Conservation (phyloP, 2,113 vertebrate genomes). For the Sialia sialis region DNA sequence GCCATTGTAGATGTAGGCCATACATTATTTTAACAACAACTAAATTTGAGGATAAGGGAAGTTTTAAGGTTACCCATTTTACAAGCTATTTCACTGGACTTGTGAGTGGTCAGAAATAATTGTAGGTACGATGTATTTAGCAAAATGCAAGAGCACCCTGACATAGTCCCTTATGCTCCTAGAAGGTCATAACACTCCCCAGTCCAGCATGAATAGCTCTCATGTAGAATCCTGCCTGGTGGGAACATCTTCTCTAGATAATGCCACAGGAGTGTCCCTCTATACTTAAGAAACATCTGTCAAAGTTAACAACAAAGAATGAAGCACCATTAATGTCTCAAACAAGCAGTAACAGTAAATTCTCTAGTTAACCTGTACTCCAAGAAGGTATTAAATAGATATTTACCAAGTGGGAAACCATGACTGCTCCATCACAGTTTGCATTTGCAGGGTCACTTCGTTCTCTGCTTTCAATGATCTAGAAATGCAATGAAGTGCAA, state of each 20-base stretch:
- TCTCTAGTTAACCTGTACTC: background rate
- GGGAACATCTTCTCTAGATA: background rate
- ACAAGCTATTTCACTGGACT: background rate
- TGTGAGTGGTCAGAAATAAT: background rate
- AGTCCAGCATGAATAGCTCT: background rate
- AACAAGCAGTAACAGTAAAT: background rate
- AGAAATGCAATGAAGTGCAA: background rate
- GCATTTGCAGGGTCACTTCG: constrained; percentile 77
- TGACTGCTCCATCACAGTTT: constrained; percentile 87
- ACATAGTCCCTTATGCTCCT: background rate
- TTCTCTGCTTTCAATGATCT: constrained; percentile 95
- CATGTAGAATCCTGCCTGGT: background rate
- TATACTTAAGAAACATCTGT: background rate
- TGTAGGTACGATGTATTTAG: background rate
- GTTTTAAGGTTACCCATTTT: background rate
- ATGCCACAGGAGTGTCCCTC: background rate
- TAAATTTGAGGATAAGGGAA: background rate
- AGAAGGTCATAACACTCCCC: background rate
- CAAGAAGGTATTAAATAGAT: background rate
- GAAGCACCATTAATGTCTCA: background rate
- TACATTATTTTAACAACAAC: background rate
- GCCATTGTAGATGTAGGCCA: background rate
- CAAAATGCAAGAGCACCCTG: background rate
- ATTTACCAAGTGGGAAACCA: constrained; percentile 92
- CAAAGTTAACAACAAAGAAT: background rate